Evolutionary conservation across 2,113 vertebrate species (phyloP).

Genomic region (Danio rerio): DNA sequence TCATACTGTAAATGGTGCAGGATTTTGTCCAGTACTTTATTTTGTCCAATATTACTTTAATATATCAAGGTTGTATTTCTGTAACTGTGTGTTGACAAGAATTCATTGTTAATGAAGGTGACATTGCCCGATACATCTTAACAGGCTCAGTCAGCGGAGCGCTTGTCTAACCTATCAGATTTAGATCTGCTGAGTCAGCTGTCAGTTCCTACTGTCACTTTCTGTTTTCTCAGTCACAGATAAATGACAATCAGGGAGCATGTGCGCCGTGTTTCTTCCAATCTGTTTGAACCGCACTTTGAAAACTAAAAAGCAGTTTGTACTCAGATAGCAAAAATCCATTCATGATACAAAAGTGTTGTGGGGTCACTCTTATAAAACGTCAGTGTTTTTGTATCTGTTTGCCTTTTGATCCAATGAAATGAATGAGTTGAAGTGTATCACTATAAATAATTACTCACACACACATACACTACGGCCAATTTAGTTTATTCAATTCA

Average conservation of each 20-base stretch:
- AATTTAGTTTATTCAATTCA: no score
- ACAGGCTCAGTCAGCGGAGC: background rate
- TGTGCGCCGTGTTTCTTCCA: background rate
- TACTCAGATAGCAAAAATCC: background rate
- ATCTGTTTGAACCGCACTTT: background rate
- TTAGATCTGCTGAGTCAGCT: conserved; percentile 26
- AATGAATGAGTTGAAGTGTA: no score
- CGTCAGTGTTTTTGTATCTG: no score
- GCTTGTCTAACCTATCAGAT: background rate
- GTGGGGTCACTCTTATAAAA: no score
- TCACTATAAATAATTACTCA: no score
- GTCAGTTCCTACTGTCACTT: conserved; percentile 14
- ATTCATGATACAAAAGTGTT: no score
- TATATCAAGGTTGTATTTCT: background rate
- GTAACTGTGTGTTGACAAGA: background rate
- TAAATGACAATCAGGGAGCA: background rate
- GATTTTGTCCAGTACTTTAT: background rate
- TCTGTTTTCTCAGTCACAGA: background rate
- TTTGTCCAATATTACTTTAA: background rate
- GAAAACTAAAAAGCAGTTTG: background rate
- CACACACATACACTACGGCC: no score
- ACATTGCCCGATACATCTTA: background rate
- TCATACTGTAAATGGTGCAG: background rate
- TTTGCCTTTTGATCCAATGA: no score
- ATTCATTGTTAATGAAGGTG: conserved; percentile 20